Percentiles rank a stretch among this genome's conserved stretches.
These are phyloP conservation scores for Hyles euphorbiae DNA, from an alignment of 1,140 invertebrate species.

Conservation along the genomic window DNA sequence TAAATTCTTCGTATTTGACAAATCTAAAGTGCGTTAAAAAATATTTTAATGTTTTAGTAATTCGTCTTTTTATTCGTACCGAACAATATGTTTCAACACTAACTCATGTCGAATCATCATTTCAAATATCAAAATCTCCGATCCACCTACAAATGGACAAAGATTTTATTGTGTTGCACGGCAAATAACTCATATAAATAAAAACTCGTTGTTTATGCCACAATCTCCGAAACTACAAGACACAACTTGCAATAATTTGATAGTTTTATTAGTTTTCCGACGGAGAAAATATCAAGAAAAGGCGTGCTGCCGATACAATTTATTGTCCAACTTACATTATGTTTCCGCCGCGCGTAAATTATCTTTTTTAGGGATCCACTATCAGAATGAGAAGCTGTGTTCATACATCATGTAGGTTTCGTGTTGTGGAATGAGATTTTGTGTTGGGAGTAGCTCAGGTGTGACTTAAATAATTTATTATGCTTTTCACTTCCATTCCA, in stretches of 20 bases:
- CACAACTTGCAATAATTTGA: constrained; percentile 56
- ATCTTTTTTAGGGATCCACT: constrained; percentile 24
- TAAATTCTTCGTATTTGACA: no score
- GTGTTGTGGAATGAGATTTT: no score
- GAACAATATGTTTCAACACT: constrained; percentile 2
- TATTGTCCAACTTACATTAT: constrained; percentile 60
- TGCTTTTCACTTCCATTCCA: no score
- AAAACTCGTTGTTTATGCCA: constrained; percentile 46
- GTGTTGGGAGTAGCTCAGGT: no score
- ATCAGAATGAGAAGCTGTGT: no score
- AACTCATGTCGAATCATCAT: background rate
- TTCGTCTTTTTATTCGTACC: background rate
- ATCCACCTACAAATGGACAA: constrained; percentile 30
- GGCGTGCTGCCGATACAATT: constrained; percentile 43
- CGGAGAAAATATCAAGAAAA: constrained; percentile 53
- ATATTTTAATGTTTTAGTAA: background rate
- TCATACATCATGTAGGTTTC: no score
- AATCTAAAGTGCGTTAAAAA: no score
- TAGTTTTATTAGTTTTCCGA: constrained; percentile 59
- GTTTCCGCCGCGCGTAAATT: constrained; percentile 55
- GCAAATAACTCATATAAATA: constrained; percentile 59
- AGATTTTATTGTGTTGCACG: constrained; percentile 53
- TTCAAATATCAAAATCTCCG: constrained; percentile 30
- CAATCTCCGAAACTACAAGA: constrained; percentile 33
- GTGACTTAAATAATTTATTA: no score